Evolutionary conservation across 2,888 invertebrate genomes (phyloP), one percentile per base, ranked within the genome.

Genomic region (Pollenia griseotomentosa): DNA sequence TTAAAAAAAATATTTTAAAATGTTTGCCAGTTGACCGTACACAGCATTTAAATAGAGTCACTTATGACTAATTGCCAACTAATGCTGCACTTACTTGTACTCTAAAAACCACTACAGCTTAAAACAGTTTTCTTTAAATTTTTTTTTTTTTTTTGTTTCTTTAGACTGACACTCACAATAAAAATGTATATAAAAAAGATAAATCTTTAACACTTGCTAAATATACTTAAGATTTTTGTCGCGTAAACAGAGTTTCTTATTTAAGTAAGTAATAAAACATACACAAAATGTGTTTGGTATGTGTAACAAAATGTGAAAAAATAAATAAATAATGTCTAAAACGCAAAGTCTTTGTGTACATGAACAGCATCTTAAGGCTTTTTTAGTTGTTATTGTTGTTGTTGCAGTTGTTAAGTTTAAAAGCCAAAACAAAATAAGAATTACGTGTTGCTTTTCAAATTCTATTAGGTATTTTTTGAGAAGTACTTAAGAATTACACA

Each of bases 191-290:
- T 23, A 42, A 42, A 57, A 40, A 81, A 88, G 88, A 89, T 89
- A 88, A 89, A 89, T 88, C 88, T 88, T 78, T 79, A 66, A 88
- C 88, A 89, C 86, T 88, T 87, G 88, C 83, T 88, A 88, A 85
- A 83, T 85, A 82, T 83, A 86, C 74, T 89, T 89, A 88, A 88
- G 88, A 89, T 88, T 88, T 89, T 89, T 89, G 89, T 89, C 89
- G 88, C 88, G 88, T 88, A 88, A 83, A 84, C 66, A 42, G 61
- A 65, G 63, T 51, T 71, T 40, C 40, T 57, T 23, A 7, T 19
- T 73, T 55, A 80, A 80, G 23, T 68, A 75, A 74, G 74, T 71
- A 85, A 80, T 75, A 80, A 78, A 83, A 74, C 59, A 73, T 79
- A 63, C 14, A 70, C 51, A 63, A 57, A 77, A 68, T 74, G 53